Conservation (phyloP, 1,140 invertebrate species). For the Cydia pomonella region DNA sequence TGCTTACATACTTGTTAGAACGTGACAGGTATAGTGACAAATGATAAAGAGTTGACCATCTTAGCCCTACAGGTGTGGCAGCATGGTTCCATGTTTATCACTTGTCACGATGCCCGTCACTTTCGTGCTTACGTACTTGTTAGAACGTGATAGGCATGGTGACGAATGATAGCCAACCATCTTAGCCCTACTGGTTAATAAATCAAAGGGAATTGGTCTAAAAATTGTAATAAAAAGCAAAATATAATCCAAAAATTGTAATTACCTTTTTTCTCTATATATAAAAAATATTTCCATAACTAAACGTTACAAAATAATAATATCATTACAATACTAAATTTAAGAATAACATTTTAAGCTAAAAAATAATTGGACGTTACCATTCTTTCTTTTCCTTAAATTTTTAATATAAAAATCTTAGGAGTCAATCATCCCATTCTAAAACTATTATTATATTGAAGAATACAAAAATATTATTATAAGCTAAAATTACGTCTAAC, state of each 20-base stretch:
- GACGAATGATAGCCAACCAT: too few species aligned
- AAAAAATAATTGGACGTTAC: constrained; percentile 71
- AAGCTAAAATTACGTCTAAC: constrained; percentile 45
- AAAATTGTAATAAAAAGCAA: constrained; percentile 6
- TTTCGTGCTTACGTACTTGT: too few species aligned
- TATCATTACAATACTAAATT: constrained; percentile 75
- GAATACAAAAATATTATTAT: constrained; percentile 57
- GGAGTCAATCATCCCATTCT: constrained; percentile 51
- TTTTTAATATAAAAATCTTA: constrained; percentile 80
- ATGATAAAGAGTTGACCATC: too few species aligned
- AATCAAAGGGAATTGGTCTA: too few species aligned
- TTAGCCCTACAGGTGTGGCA: too few species aligned
- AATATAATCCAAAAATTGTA: constrained; percentile 55
- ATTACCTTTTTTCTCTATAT: constrained; percentile 72
- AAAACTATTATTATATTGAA: constrained; percentile 47
- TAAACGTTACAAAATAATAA: constrained; percentile 71
- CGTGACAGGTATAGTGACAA: too few species aligned
- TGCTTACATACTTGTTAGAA: too few species aligned
- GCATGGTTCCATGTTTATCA: too few species aligned
- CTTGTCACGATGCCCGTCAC: too few species aligned
- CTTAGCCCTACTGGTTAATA: too few species aligned
- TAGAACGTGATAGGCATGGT: too few species aligned
- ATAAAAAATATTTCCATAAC: constrained; percentile 72
- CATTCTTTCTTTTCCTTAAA: constrained; percentile 71
- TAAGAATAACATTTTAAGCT: constrained; percentile 64